Evolutionary conservation across 2,888 invertebrate species (phyloP), one percentile per base, ranked within the genome.

Genomic region (Shargacucullia verbasci): DNA sequence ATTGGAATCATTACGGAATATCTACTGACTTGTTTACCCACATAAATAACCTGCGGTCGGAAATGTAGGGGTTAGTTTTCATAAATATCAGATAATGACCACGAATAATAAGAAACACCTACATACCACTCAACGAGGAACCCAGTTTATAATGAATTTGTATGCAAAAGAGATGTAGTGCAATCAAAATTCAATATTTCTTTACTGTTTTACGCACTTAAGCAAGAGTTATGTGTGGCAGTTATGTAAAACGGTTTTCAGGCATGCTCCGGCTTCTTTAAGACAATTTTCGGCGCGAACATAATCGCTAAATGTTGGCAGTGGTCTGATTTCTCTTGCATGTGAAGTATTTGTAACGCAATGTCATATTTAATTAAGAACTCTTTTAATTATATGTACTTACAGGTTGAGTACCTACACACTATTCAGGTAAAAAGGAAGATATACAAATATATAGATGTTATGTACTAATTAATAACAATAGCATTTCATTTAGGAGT

Each of bases 271-370:
- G 43, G n/a, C n/a, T n/a, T n/a, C n/a, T n/a, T 37, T 56, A 56
- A 9, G 27, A 50, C 37, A 41, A 38, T 52, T 59, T 48, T 67
- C 67, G 25, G 43, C 15, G 35, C 20, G 47, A 45, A 46, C n/a
- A n/a, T n/a, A n/a, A 53, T 39, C 31, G 43, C 31, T 40, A 65
- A 53, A 59, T 43, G 34, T 40, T 13, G 44, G 38, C 45, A 31
- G 11, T 53, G 62, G 49, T 59, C 57, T 52, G 67, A 70, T 73
- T 77, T 75, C 70, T 71, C 53, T 44, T 52, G 34, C 41, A 50
- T 15, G 56, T 48, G 39, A 64, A 66, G 39, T 57, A 62, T 66
- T 59, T 52, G 40, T 37, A 38, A 40, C 54, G 50, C 27, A 34
- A 59, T 52, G 53, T 59, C 50, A 39, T 56, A 50, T 52, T 65